These are phyloP conservation scores for Molanna angustata DNA, from an alignment of 2,888 invertebrate genomes.

Conservation along the genomic window DNA sequence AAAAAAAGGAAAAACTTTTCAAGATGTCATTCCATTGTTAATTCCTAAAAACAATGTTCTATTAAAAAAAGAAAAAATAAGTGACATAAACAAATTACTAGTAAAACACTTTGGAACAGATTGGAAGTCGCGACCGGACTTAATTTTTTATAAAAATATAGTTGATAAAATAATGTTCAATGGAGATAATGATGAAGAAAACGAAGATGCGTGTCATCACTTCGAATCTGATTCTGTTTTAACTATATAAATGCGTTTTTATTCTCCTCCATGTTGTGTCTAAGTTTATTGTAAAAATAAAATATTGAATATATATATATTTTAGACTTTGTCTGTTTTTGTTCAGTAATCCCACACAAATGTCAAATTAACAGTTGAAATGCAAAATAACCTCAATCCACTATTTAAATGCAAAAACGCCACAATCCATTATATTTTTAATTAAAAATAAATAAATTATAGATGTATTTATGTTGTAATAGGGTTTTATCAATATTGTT, in stretches of 20 bases:
- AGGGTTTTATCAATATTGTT: neutral
- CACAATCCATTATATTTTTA: neutral
- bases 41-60: neutral
- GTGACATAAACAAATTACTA: neutral
- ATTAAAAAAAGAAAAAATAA: neutral
- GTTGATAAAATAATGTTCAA: neutral
- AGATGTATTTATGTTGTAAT: neutral
- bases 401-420: neutral
- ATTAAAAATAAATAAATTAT: slow-evolving; percentile 24
- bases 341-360: neutral
- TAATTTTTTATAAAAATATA: neutral
- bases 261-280: neutral
- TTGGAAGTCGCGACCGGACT: neutral
- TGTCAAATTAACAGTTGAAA: neutral
- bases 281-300: neutral
- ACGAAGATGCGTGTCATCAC: neutral
- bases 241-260: neutral
- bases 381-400: neutral
- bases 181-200: neutral
- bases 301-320: neutral
- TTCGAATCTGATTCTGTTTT: neutral
- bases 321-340: neutral
- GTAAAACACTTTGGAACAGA: neutral
- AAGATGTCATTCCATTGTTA: neutral
- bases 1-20: neutral